Percentiles rank a stretch among this genome's conserved stretches.
These are phyloP conservation scores for Calypte anna DNA, from an alignment of 2,113 vertebrate species.

Conservation along the genomic window DNA sequence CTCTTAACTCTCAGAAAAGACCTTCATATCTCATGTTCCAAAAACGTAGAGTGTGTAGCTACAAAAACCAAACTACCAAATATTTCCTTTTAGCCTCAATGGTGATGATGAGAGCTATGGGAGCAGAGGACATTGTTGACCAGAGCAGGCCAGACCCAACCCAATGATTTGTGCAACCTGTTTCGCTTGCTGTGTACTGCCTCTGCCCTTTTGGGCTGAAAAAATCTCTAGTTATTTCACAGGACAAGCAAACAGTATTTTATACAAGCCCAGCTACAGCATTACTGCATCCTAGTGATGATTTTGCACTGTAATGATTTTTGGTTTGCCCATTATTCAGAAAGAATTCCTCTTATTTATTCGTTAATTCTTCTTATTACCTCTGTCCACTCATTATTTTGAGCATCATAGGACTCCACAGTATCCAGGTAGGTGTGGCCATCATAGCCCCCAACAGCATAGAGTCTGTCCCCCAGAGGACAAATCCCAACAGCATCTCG, in stretches of 20 bases:
- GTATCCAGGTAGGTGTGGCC: conserved; percentile 91
- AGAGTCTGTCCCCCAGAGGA: conserved; percentile 89
- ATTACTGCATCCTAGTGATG: fast-evolving
- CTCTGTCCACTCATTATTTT: conserved; percentile 97
- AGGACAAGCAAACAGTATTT: background rate
- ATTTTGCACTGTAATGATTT: background rate
- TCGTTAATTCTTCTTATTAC: conserved; percentile 62
- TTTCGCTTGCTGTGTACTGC: fast-evolving
- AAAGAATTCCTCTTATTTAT: fast-evolving
- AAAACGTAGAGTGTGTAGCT: fast-evolving
- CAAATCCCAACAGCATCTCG: conserved; percentile 93
- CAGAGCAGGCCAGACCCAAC: fast-evolving
- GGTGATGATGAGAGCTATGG: fast-evolving
- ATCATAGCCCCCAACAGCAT: conserved; percentile 94
- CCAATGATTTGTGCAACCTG: fast-evolving
- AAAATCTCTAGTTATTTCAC: background rate
- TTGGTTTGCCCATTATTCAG: fast-evolving
- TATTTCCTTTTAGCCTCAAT: background rate
- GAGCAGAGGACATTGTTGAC: background rate
- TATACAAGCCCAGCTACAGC: background rate
- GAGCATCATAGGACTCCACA: conserved; percentile 94
- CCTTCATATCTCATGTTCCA: fast-evolving
- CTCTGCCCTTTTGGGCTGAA: background rate
- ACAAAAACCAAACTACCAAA: background rate
- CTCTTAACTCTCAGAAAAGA: background rate